Evolutionary conservation across 2,113 vertebrate genomes (phyloP).

Genomic region (Thamnaconus septentrionalis): DNA sequence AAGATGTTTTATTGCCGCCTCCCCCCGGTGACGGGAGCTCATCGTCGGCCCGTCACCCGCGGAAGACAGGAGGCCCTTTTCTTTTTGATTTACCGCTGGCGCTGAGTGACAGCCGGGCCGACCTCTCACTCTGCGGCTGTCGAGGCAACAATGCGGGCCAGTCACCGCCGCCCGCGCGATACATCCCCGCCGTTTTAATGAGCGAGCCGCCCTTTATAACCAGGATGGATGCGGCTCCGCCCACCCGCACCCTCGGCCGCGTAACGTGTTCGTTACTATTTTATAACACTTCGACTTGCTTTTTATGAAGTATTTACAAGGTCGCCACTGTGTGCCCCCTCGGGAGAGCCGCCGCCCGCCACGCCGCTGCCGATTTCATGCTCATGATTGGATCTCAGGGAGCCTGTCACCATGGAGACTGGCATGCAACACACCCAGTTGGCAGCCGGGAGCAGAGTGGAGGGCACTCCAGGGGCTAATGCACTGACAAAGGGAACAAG

Average conservation of each 20-base stretch:
- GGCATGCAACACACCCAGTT: constrained; percentile 41
- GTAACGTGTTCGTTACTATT: background rate
- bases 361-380: background rate
- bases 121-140: constrained; percentile 4
- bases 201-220: constrained; percentile 32
- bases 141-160: too few relatives aligned
- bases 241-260: constrained; percentile 17
- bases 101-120: constrained; percentile 23
- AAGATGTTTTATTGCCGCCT: constrained; percentile 51
- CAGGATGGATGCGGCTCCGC: constrained; percentile 25
- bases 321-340: too few relatives aligned
- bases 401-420: constrained; percentile 59
- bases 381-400: constrained; percentile 26
- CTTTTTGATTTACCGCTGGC: constrained; percentile 41
- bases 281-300: background rate
- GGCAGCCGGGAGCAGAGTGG: constrained; percentile 43
- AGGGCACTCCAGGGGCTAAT: constrained; percentile 31
- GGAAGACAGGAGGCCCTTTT: constrained; percentile 20
- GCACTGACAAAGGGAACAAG: constrained; percentile 16
- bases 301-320: background rate
- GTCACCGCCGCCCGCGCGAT: too few relatives aligned
- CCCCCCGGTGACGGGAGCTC: constrained; percentile 46
- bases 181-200: constrained; percentile 18
- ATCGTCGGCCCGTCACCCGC: constrained; percentile 36
- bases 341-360: background rate